Evolutionary conservation across 2,113 vertebrate species (phyloP), one percentile per base, ranked within the genome.

Genomic region (Perognathus longimembris): DNA sequence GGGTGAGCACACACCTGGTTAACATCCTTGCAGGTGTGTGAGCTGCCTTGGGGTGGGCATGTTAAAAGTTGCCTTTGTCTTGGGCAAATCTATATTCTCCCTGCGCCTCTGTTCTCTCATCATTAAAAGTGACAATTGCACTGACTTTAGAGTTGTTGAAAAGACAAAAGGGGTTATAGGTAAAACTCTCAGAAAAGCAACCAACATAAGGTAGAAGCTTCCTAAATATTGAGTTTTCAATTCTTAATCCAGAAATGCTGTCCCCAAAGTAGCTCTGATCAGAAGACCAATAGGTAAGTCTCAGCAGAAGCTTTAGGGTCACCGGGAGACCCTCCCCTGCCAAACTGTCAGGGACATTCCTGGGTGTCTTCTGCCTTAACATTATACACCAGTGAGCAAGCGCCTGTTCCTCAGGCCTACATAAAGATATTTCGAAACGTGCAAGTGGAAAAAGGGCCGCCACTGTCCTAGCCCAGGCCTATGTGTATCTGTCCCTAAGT

Each of bases 181-280:
- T 61, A 70, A 89, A 92, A 71, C 69, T 50, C 24, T 83, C 63
- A 70, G 73, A 50, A 75, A 88, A 83, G 30, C 38, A 26, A 74
- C 5, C 64, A 24, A 64, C 26, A 22, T n/a, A 20, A 57, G 3
- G 38, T 24, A 69, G 34, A n/a, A 50, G 26, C 24, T 42, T 61
- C 70, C 20, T 42, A 74, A 75, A 40, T 18, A 17, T 12, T 40
- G 3, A 78, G n/a, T 24, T 71, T 54, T 67, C 30, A 54, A 74
- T n/a, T 15, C 7, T 81, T 78, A 21, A 30, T 30, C 59, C 38
- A 63, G 36, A 38, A 28, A 40, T 32, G 59, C 28, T 61, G 34
- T 45, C 50, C 77, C 86, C 36, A 79, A 69, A 21, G 45, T 45
- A 45, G 45, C 45, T 12, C 45, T 12, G 45, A 12, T 45, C 45